Evolutionary conservation across 2,797 vertebrate genomes (phyloP), one percentile per base, ranked within the genome.

Genomic region (Oophaga sylvatica): DNA sequence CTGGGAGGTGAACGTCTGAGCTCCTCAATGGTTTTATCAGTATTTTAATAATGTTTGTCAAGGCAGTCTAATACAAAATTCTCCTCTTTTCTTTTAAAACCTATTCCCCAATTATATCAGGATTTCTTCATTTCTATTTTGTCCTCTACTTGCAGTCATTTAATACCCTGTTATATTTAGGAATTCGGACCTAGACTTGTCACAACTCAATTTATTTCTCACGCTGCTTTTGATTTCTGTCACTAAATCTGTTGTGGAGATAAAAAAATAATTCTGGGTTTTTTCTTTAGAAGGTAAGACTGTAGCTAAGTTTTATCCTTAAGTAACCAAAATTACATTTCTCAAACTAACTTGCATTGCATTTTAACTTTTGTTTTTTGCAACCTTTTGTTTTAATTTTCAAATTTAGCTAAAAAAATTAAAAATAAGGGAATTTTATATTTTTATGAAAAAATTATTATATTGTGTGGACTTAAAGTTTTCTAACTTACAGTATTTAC

Each of bases 201-300:
- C 75, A 45, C 31, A 83, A 83, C 48, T 57, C 67, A 83, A 83
- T 75, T 84, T 84, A 84, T 76, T 84, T 84, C 60, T 84, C 57
- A 48, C 60, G 29, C 68, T 59, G 56, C 70, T 57, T 84, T 84
- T 76, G 70, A 56, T 84, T 62, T 83, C 41, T 76, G 20, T 83
- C 35, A 19, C 31, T 71, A 62, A 75, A 84, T 84, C 57, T 75
- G 29, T 84, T 76, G 81, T 9, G 45, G 35, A 76, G 71, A 77
- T 76, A 77, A 63, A 84, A 41, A 19, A 35, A 76, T 76, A 76
- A 75, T 62, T 84, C 31, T n/a, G 9, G 0, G 6, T 71, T 84
- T 59, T 60, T 56, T 75, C 15, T 65, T 76, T 53, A 22, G 62
- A 76, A 48, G 65, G 71, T 53, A 57, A 26, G 35, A 71, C 29